These are phyloP conservation scores for Nematolebias whitei DNA, from an alignment of 2,113 vertebrate species.

Conservation along the genomic window DNA sequence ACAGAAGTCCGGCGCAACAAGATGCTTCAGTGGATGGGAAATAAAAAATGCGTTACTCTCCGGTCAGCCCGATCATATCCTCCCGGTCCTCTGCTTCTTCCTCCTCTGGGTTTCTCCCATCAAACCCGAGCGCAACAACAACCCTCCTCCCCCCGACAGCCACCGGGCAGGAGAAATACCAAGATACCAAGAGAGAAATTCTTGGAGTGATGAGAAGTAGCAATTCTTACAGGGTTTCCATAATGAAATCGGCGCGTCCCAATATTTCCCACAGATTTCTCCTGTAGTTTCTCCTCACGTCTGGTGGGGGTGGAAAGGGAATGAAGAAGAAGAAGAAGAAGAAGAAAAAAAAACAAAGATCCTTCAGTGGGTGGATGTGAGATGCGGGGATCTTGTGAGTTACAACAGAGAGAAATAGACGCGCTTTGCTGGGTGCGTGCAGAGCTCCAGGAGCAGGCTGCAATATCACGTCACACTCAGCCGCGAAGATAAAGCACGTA, in stretches of 20 bases:
- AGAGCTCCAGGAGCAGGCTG: constrained; percentile 80
- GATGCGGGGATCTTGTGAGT: constrained; percentile 80
- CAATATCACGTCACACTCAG: constrained; percentile 84
- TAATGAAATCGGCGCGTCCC: constrained; percentile 67
- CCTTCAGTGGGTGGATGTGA: constrained; percentile 83
- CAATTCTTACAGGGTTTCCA: constrained; percentile 61
- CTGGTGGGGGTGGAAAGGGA: constrained; percentile 2
- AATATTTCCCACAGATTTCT: constrained; percentile 61
- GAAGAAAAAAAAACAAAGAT: constrained; percentile 53
- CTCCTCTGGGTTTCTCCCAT: constrained; percentile 75
- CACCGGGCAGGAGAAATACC: constrained; percentile 47
- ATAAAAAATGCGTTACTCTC: constrained; percentile 83
- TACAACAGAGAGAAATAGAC: constrained; percentile 78
- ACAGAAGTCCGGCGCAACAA: constrained; percentile 87
- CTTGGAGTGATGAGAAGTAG: constrained; percentile 58
- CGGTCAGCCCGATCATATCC: constrained; percentile 77
- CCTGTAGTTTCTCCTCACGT: constrained; percentile 39
- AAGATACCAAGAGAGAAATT: constrained; percentile 49
- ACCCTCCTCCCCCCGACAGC: constrained; percentile 61
- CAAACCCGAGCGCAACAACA: constrained; percentile 74
- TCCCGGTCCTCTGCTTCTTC: constrained; percentile 58
- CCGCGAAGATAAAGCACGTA: constrained; percentile 82
- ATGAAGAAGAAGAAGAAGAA: constrained; percentile 38
- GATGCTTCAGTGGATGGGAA: constrained; percentile 74
- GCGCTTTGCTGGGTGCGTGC: constrained; percentile 75